Base-by-base conservation (phyloP, 2,888 invertebrate genomes). In the Coenonympha glycerion region DNA sequence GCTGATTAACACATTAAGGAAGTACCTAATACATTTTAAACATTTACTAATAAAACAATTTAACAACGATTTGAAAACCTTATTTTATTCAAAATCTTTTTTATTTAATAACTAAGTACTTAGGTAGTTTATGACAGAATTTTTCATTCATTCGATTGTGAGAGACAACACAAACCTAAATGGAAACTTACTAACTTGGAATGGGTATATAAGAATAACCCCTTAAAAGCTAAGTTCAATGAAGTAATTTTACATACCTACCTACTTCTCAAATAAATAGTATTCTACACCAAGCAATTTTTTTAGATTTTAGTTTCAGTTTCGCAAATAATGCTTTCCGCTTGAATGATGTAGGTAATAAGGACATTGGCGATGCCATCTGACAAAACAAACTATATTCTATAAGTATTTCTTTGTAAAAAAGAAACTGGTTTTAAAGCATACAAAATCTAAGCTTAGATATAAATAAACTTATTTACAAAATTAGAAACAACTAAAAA, bases 1-100 rank as follows among this genome's bases (percentile, higher is more conserved):
- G 51, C 49, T 53, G 52, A 51, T 47, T 49, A 46, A 46, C 49
- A 50, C 52, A 50, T 21, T 42, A 31, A 5, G 28, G 11, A 30
- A 13, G 1, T 9, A 30, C 5, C n/a, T 11, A 15, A 24, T 21
- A 39, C 8, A 9, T 16, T 1, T 39, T 3, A 39, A 24, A 9
- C 3, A 0, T 6, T 33, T 4, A 11, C 3, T 34, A 18, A 34
- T 16, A 18, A 16, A 3, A 18, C 9, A 9, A 18, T 18, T 9
- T 19, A 21, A 36, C 15, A 22, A n/a, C n/a, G n/a, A n/a, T n/a
- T n/a, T n/a, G n/a, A n/a, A 16, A 39, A 39, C 24, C 39, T 39
- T 3, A 37, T 15, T 11, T 1, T 6, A 6, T 4, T 11, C 21
- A 11, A 13, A 24, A 22, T 9, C 9, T 24, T 16, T 22, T 15